Evolutionary conservation across 2,113 vertebrate species (phyloP), one percentile per base, ranked within the genome.

Genomic region (Gopherus flavomarginatus): DNA sequence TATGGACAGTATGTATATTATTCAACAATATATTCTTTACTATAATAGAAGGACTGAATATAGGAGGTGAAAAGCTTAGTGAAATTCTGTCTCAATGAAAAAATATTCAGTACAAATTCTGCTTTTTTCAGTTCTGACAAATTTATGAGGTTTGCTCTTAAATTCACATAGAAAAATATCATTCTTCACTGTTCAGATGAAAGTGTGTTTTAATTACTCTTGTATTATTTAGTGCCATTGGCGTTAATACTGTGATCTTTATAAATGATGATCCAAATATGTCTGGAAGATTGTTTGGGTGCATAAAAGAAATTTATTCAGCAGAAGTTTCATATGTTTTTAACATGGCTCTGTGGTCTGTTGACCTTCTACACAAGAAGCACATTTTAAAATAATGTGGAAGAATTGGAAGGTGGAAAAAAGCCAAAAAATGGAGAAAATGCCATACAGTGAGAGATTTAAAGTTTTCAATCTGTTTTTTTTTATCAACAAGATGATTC

Each of bases 221-320:
- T 90, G 62, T 80, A 85, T 87, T 47, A 31, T 89, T 95, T 90
- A 81, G 77, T 72, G 80, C 85, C 94, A 82, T 95, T 96, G 52
- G 89, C 90, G 86, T 90, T 96, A 92, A 93, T 38, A 90, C 81
- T 24, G 87, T 87, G 90, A 87, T 94, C 78, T 65, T 97, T 96
- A 97, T 82, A 96, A 97, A 96, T 96, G 95, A 96, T 90, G 52
- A 92, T 89, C 78, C 93, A 83, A 96, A 97, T 95, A 96, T 88
- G 86, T 87, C 88, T 92, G 81, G 89, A 90, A 97, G 59, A 93
- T 94, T 95, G 50, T 94, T 87, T 96, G 89, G 94, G 89, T 84
- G 95, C 87, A 95, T 88, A 91, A 93, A 69, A 87, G 53, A 83
- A 92, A 92, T 75, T 56, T 42, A 83, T 81, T 92, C 77, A 83